A percentile compares a stretch with the other conserved stretches of the same genome.
Conservation (phyloP, 1,140 invertebrate species). For the Uloborus diversus region DNA sequence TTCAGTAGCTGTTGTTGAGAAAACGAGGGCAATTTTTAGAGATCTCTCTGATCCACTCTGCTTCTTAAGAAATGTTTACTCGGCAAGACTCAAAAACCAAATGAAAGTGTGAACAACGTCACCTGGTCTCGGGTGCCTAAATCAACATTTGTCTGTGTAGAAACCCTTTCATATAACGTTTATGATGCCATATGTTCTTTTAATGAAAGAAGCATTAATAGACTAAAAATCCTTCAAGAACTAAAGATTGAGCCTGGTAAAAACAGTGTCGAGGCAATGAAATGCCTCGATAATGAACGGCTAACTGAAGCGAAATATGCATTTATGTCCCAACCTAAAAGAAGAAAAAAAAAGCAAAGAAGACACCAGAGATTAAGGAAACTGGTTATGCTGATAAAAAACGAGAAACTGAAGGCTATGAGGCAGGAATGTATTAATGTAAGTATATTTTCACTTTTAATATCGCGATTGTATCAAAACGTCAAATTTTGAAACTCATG, state of each 20-base stretch:
- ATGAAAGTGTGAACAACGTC: constrained; percentile 1
- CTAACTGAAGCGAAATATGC: too few relatives aligned
- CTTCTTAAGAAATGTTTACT: constrained; percentile 9
- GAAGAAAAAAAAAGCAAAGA: too few relatives aligned
- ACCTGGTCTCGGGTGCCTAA: background rate
- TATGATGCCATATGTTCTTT: constrained; percentile 5
- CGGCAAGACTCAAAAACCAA: constrained; percentile 15
- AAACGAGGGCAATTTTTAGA: constrained; percentile 1
- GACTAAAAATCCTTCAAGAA: background rate
- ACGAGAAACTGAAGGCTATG: too few relatives aligned
- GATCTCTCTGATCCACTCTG: background rate
- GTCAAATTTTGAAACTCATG: too few relatives aligned
- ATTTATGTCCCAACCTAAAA: too few relatives aligned
- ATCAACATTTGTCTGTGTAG: background rate
- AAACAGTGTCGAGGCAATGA: too few relatives aligned
- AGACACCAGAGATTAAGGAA: too few relatives aligned
- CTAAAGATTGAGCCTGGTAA: constrained; percentile 17
- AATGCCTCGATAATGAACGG: too few relatives aligned
- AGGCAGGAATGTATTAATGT: too few relatives aligned
- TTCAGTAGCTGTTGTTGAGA: background rate
- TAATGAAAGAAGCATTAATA: constrained; percentile 2
- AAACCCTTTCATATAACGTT: background rate
- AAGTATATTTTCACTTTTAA: too few relatives aligned
- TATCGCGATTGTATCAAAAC: too few relatives aligned
- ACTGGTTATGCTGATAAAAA: too few relatives aligned